Conservation (phyloP, 2,888 invertebrate genomes). For the Bugula neritina region DNA sequence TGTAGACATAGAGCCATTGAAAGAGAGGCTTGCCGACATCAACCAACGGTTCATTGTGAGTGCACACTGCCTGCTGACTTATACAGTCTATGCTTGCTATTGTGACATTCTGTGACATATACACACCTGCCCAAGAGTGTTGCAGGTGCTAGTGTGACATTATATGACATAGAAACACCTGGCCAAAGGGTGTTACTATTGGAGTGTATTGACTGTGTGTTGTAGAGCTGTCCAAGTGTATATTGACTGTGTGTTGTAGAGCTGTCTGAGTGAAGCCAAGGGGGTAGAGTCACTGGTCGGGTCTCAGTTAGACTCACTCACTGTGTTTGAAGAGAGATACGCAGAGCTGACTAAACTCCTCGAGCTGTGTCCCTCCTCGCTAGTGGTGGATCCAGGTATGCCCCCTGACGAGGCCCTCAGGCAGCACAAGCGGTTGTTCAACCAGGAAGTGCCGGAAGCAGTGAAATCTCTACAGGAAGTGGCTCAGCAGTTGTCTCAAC, state of each 20-base stretch:
- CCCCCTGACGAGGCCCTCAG: constrained; percentile 20
- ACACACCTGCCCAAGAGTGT: background rate
- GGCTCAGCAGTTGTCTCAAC: constrained; percentile 8
- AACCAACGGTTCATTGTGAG: constrained; percentile 71
- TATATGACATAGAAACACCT: too few species aligned
- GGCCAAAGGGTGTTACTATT: too few species aligned
- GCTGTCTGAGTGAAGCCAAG: constrained; percentile 9
- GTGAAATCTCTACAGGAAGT: constrained; percentile 5
- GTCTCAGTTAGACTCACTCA: constrained; percentile 13
- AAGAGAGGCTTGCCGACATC: constrained; percentile 67
- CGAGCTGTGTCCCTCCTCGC: constrained; percentile 11
- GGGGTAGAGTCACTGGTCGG: constrained; percentile 17
- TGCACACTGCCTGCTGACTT: background rate
- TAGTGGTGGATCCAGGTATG: constrained; percentile 5
- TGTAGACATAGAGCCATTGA: constrained; percentile 65
- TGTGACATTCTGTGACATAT: background rate
- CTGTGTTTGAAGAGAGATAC: constrained; percentile 24
- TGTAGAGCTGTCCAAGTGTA: too few species aligned
- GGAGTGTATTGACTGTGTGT: too few species aligned
- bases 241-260: too few species aligned
- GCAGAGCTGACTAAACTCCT: background rate
- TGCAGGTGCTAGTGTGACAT: too few species aligned
- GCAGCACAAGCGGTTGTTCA: constrained; percentile 25
- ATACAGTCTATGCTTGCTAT: background rate
- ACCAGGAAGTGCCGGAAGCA: constrained; percentile 15